phyloP scores from a whole-genome alignment of 2,888 invertebrate genomes.

The Leptopterna dolabrata region DNA sequence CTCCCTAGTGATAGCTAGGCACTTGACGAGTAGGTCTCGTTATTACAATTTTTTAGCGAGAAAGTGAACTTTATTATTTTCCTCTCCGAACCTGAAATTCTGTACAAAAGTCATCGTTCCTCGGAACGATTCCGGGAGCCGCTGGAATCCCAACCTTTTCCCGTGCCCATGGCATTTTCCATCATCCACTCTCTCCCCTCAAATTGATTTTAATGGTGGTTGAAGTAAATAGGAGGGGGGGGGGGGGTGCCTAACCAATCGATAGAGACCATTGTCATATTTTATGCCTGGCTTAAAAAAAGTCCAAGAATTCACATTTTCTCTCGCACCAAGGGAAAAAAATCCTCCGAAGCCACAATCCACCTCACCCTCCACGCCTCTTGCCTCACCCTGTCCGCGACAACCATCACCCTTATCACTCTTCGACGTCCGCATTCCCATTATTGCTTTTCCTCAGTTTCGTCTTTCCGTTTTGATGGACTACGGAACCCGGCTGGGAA shows the following conservation, averaged over 20 bases:
- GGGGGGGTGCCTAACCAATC: background rate
- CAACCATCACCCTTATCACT: background rate
- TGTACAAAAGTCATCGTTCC: background rate
- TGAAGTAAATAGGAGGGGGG: background rate
- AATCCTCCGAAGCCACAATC: background rate
- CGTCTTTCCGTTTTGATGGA: background rate
- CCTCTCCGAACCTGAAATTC: too few species aligned
- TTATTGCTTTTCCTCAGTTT: background rate
- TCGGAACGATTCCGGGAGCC: background rate
- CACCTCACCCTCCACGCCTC: background rate
- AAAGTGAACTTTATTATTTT: too few species aligned
- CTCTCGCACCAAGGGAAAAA: background rate
- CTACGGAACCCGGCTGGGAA: background rate
- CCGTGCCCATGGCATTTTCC: background rate
- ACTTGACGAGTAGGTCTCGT: too few species aligned
- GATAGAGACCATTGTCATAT: constrained; percentile 5
- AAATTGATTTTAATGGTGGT: constrained; percentile 15
- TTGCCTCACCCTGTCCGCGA: background rate
- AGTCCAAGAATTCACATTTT: constrained; percentile 21
- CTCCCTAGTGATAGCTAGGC: too few species aligned
- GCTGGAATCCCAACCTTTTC: background rate
- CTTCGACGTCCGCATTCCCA: constrained; percentile 19
- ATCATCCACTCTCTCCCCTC: background rate
- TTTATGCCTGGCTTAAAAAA: background rate
- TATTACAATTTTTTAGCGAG: too few species aligned